These are phyloP conservation scores for Limnephilus lunatus DNA, from an alignment of 2,888 invertebrate species.

Conservation along the genomic window DNA sequence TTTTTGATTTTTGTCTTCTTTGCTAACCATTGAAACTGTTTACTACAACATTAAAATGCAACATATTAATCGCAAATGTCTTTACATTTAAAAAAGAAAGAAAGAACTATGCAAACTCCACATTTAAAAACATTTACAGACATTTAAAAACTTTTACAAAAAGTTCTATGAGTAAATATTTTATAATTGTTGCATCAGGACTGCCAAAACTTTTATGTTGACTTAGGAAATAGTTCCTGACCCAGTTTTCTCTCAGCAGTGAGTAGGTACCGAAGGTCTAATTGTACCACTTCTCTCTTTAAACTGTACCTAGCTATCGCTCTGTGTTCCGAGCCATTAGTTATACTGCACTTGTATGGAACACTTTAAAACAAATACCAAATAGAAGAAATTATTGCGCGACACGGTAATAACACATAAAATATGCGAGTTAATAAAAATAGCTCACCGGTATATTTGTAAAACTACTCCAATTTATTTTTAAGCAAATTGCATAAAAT, in stretches of 20 bases:
- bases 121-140: neutral
- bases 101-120: neutral
- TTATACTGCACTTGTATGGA: neutral
- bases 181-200: neutral
- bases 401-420: neutral
- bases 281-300: neutral
- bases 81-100: neutral
- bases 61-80: neutral
- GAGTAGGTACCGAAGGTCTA: conserved; percentile 13
- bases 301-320: neutral
- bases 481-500: no score
- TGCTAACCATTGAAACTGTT: no score
- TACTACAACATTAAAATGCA: neutral
- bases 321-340: neutral
- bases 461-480: neutral
- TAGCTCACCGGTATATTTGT: neutral
- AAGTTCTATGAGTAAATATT: neutral
- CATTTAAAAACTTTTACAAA: neutral
- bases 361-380: neutral
- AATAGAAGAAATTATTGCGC: neutral
- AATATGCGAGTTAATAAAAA: neutral
- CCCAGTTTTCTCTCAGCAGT: conserved; percentile 40
- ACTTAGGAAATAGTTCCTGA: conserved; percentile 35
- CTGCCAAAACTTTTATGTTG: conserved; percentile 10
- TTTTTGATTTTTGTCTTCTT: no score